These are phyloP conservation scores for Gasterosteus aculeatus DNA, from an alignment of 2,113 vertebrate genomes.

Conservation along the genomic window DNA sequence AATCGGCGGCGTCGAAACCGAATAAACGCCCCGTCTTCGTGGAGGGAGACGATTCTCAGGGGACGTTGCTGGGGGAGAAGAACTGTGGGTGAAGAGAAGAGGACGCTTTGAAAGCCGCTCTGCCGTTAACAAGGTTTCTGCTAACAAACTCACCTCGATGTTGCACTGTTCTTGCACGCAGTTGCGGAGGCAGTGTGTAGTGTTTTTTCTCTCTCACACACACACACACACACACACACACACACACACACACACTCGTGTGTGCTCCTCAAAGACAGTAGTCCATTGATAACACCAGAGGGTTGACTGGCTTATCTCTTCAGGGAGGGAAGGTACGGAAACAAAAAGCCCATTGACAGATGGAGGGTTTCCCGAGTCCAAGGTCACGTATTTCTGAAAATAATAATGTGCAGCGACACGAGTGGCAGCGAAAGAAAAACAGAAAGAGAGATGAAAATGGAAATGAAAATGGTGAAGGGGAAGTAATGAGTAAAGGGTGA, in stretches of 20 bases:
- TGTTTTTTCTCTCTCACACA: slow-evolving; percentile 2
- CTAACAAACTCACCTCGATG: slow-evolving; percentile 41
- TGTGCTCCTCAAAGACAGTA: slow-evolving; percentile 16
- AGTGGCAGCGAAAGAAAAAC: not conserved
- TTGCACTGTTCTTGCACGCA: slow-evolving; percentile 23
- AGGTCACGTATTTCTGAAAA: slow-evolving; percentile 42
- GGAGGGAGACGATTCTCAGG: slow-evolving; percentile 17
- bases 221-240: slow-evolving; percentile 1
- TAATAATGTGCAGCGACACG: not conserved
- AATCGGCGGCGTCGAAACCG: not conserved
- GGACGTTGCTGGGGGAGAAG: slow-evolving; percentile 24
- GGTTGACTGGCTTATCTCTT: slow-evolving; percentile 20
- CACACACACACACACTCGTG: not conserved
- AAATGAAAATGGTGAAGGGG: not conserved
- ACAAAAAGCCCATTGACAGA: slow-evolving; percentile 49
- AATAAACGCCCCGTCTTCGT: slow-evolving; percentile 1
- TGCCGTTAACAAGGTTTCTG: slow-evolving; percentile 61
- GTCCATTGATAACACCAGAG: slow-evolving; percentile 30
- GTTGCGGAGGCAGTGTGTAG: not conserved
- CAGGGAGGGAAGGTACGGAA: slow-evolving; percentile 22
- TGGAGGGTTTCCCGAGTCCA: slow-evolving; percentile 27
- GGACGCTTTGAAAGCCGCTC: slow-evolving; percentile 50
- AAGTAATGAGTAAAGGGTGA: not conserved
- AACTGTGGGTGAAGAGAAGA: slow-evolving; percentile 6
- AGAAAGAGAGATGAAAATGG: not conserved